phyloP scores from a whole-genome alignment of 1,140 invertebrate genomes.

The Pogonomyrmex californicus region DNA sequence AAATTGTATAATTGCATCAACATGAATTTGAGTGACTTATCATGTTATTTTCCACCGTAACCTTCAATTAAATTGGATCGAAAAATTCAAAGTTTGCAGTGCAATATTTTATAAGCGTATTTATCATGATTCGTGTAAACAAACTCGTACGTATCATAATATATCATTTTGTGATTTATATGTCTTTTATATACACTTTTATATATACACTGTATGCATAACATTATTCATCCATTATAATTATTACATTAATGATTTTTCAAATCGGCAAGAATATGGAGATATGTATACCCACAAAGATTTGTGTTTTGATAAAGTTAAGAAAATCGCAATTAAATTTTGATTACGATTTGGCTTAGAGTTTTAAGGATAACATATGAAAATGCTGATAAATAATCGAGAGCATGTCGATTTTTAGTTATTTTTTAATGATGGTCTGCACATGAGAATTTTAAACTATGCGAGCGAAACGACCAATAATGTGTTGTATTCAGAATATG shows the following conservation, averaged over 20 bases:
- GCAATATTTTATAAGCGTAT: not conserved
- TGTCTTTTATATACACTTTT: not conserved
- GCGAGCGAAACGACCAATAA: not conserved
- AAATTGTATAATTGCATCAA: constrained; percentile 1
- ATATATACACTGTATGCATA: not conserved
- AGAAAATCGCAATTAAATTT: not conserved
- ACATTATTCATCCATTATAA: not conserved
- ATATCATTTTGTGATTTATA: constrained; percentile 30
- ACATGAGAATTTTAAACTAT: not conserved
- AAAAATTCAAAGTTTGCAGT: not conserved
- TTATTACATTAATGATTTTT: not conserved
- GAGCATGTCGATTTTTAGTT: not conserved
- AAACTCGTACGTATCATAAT: not conserved
- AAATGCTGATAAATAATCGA: not conserved
- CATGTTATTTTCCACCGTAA: not conserved
- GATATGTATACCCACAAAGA: not conserved
- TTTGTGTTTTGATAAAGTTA: not conserved
- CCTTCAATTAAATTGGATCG: constrained; percentile 7
- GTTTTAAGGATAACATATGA: not conserved
- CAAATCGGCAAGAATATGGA: not conserved
- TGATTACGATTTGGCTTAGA: not conserved
- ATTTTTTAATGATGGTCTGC: not conserved
- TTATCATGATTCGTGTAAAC: not conserved
- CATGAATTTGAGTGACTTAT: not conserved
- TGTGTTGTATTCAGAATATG: not conserved